Evolutionary conservation across 2,797 vertebrate species (phyloP).

Genomic region (Threskiornis aethiopicus): DNA sequence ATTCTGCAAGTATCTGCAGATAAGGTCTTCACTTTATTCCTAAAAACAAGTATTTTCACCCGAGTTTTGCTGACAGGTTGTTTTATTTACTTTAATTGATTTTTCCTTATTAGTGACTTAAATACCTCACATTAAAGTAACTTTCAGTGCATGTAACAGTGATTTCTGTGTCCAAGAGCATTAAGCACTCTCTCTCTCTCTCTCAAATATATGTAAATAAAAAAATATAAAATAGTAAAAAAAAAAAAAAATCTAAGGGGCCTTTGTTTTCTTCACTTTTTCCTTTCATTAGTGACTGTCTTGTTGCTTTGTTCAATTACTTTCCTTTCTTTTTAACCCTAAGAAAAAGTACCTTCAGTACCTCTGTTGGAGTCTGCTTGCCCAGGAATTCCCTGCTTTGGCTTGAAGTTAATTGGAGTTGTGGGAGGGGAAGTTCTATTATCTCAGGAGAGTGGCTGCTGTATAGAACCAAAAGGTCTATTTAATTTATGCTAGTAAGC

Average conservation of each 20-base stretch:
- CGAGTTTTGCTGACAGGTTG: neutral
- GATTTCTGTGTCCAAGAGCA: neutral
- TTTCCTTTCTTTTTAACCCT: neutral
- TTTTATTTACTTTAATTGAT: neutral
- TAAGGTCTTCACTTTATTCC: neutral
- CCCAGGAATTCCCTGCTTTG: neutral
- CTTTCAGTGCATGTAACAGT: neutral
- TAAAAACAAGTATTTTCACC: neutral
- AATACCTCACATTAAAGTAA: neutral
- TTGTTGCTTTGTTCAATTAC: neutral
- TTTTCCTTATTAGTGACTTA: neutral
- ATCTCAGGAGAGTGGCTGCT: neutral
- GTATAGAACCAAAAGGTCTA: neutral
- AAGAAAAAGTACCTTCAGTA: neutral
- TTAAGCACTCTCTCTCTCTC: neutral
- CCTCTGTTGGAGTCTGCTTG: neutral
- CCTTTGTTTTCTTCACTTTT: neutral
- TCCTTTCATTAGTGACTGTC: neutral
- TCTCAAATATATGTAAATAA: neutral
- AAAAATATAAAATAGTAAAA: too few species aligned
- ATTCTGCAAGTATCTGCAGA: neutral
- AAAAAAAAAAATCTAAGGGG: neutral
- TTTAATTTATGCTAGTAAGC: neutral
- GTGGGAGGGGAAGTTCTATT: neutral
- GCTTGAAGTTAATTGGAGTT: neutral